These are phyloP conservation scores for Poicephalus gulielmi DNA, from an alignment of 2,113 vertebrate genomes.

Conservation along the genomic window DNA sequence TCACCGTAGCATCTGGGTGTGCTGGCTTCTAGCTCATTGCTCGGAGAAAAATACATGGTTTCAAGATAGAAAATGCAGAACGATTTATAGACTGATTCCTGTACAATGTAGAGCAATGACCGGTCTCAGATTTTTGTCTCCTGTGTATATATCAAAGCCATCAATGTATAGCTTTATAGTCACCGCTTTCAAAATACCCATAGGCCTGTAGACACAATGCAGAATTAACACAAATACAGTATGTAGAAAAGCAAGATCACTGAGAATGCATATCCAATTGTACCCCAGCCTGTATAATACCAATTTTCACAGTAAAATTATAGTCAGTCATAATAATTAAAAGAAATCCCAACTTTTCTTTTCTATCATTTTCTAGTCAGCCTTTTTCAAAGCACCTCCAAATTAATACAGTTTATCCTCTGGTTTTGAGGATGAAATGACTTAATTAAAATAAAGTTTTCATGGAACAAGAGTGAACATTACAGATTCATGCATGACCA, in stretches of 20 bases:
- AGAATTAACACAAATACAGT: neutral
- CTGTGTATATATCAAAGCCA: neutral
- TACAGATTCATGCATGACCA: neutral
- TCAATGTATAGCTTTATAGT: neutral
- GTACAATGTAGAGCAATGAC: neutral
- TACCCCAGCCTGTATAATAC: neutral
- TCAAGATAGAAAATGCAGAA: slow-evolving; percentile 31
- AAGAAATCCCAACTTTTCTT: neutral
- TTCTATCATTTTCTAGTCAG: neutral
- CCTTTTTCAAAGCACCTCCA: neutral
- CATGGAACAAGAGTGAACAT: neutral
- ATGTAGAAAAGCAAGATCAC: neutral
- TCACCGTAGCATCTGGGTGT: slow-evolving; percentile 39
- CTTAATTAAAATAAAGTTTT: neutral
- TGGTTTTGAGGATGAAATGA: neutral
- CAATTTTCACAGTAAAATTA: neutral
- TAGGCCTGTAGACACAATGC: neutral
- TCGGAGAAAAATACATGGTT: slow-evolving; percentile 35
- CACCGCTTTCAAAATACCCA: neutral
- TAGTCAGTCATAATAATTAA: neutral
- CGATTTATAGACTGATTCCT: slow-evolving; percentile 24
- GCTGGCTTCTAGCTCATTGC: slow-evolving; percentile 22
- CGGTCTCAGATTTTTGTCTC: neutral
- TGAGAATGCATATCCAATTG: neutral
- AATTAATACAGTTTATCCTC: neutral